Conservation (phyloP, 2,888 invertebrate genomes). For the Nemotelus nigrinus region DNA sequence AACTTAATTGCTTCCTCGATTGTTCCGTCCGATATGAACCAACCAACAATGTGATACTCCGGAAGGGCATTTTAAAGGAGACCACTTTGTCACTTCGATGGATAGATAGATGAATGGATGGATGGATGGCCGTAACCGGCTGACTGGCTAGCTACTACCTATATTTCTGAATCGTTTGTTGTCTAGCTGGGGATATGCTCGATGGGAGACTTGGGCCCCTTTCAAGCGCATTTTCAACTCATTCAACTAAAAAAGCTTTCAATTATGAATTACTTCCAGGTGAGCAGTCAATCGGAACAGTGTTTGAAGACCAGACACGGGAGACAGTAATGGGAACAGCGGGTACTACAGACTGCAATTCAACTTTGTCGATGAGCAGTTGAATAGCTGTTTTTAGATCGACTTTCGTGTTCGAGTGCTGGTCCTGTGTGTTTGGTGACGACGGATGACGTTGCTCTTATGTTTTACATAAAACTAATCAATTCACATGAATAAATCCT, state of each 20-base stretch:
- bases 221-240: slow-evolving; percentile 29
- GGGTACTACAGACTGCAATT: background rate
- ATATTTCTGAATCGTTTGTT: background rate
- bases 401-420: background rate
- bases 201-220: background rate
- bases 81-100: slow-evolving; percentile 5
- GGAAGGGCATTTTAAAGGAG: background rate
- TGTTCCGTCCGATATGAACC: background rate
- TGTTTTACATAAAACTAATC: slow-evolving; percentile 44
- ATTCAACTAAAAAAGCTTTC: slow-evolving; percentile 41
- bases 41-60: background rate
- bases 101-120: background rate
- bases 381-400: slow-evolving; percentile 13
- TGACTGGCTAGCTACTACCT: slow-evolving; percentile 5
- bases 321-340: slow-evolving; percentile 29
- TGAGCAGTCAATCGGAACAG: slow-evolving; percentile 41
- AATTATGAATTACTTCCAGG: slow-evolving; percentile 46
- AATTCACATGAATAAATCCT: slow-evolving; percentile 43
- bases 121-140: background rate
- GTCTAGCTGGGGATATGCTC: background rate
- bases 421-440: background rate
- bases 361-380: slow-evolving; percentile 31
- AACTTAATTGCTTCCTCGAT: slow-evolving; percentile 20
- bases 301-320: slow-evolving; percentile 32
- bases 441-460: slow-evolving; percentile 34